Evolutionary conservation across 2,888 invertebrate genomes (phyloP).

Genomic region (Habroteleia sp.): DNA sequence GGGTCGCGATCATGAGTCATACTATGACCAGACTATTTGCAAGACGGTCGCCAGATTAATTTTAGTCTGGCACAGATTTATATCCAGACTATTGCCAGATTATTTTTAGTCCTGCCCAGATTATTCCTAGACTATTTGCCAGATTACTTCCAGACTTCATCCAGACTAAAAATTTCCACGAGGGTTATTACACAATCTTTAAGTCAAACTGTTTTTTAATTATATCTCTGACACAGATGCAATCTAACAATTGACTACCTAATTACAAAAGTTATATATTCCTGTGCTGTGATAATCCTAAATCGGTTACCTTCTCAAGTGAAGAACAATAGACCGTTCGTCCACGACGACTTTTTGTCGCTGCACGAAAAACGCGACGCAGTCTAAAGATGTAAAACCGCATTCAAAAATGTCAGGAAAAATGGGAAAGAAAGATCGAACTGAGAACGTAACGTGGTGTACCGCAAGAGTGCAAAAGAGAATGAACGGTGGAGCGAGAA

Average conservation of each 20-base stretch:
- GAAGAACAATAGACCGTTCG: not conserved
- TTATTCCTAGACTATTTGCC: too few relatives aligned
- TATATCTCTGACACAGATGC: too few relatives aligned
- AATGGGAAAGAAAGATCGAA: conserved; percentile 56
- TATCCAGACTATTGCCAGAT: too few relatives aligned
- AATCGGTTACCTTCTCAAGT: not conserved
- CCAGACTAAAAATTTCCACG: too few relatives aligned
- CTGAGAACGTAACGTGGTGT: conserved; percentile 17
- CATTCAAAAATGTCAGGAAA: conserved; percentile 17
- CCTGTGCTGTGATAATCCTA: not conserved
- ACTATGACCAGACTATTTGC: too few relatives aligned
- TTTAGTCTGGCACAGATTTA: too few relatives aligned
- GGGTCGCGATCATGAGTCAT: too few relatives aligned
- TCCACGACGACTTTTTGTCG: not conserved
- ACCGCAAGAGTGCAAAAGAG: conserved; percentile 60
- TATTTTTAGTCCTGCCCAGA: too few relatives aligned
- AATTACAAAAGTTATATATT: not conserved
- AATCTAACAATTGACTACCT: not conserved
- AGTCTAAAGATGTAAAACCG: conserved; percentile 14
- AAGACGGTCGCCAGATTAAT: too few relatives aligned
- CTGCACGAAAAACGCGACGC: not conserved
- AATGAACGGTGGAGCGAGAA: conserved; percentile 68
- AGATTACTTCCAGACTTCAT: too few relatives aligned
- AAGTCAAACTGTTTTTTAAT: too few relatives aligned
- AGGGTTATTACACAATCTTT: too few relatives aligned